Conservation (phyloP, 2,113 vertebrate genomes). For the Galemys pyrenaicus region DNA sequence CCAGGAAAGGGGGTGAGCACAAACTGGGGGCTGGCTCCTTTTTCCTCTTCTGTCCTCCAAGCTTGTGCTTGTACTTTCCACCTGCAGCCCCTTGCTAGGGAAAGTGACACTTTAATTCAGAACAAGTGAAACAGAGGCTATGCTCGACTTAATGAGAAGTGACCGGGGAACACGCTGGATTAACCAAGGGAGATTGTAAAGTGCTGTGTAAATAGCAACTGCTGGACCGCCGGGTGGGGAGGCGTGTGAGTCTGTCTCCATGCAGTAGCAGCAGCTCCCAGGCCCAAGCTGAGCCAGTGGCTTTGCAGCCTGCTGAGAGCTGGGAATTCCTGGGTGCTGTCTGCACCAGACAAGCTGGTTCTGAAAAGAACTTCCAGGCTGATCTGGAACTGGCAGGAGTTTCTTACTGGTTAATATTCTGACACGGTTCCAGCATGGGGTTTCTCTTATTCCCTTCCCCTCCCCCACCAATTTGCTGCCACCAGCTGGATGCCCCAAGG, state of each 20-base stretch:
- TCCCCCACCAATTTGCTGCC: not conserved
- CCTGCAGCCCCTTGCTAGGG: conserved; percentile 50
- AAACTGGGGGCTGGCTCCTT: not conserved
- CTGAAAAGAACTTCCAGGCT: not conserved
- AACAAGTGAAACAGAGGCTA: conserved; percentile 60
- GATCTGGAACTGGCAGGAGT: not conserved
- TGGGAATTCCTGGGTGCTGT: not conserved
- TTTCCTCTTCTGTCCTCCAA: not conserved
- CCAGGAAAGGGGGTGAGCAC: not conserved
- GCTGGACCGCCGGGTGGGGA: not conserved
- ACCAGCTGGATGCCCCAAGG: not conserved
- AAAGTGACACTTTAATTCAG: conserved; percentile 75
- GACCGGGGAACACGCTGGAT: conserved; percentile 63
- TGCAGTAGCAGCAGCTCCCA: not conserved
- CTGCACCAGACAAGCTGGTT: not conserved
- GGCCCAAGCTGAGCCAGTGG: not conserved
- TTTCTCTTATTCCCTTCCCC: not conserved
- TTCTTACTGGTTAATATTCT: not conserved
- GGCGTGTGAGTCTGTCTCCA: not conserved
- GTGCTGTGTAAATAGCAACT: conserved; percentile 52
- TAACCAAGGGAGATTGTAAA: conserved; percentile 63
- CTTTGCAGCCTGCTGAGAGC: not conserved
- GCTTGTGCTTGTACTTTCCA: not conserved
- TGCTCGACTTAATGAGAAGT: conserved; percentile 68
- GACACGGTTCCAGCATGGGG: not conserved